Evolutionary conservation across 2,113 vertebrate species (phyloP), one percentile per base, ranked within the genome.

Genomic region (Xiphorhynchus elegans): DNA sequence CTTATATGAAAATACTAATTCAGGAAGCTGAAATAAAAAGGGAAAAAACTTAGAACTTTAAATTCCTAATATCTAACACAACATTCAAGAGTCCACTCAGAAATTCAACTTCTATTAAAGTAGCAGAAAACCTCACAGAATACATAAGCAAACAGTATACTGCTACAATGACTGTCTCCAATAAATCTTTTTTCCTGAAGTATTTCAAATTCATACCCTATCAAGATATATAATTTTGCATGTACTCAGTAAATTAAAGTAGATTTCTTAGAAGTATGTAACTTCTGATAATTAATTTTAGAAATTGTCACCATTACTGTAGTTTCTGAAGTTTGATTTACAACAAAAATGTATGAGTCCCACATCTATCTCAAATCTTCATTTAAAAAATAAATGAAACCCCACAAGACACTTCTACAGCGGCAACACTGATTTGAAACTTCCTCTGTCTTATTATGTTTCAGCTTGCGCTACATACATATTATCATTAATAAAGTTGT

Each of bases 101-200:
- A 81, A 82, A 89, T 17, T 40, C 15, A 60, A 16, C 13, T 62
- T 76, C 80, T 31, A 29, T 25, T 58, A 3, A 85, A 50, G 17
- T 52, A 28, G 35, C 20, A 94, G 42, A 84, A 90, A 86, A 42
- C 3, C 2, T 77, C 68, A 47, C 10, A 75, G 69, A 93, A 82
- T 17, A 72, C 10, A 1, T 42, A 68, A 68, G 20, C 17, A 82
- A 84, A 81, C 6, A 24, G 11, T 14, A 20, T 2, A 8, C 31
- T 56, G 63, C 21, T 11, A 53, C 9, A 64, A 15, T 5, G 3
- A 84, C 2, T 1, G 0, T 13, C 52, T 44, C 10, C 1, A 81
- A 35, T 25, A 0, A 39, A 75, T 21, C 4, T 56, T 49, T 79
- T 33, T 66, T 26, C n/a, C 16, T 79, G 7, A 70, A 84, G 4